Conservation (phyloP, 2,888 invertebrate species). For the Malthinus seriepunctatus region DNA sequence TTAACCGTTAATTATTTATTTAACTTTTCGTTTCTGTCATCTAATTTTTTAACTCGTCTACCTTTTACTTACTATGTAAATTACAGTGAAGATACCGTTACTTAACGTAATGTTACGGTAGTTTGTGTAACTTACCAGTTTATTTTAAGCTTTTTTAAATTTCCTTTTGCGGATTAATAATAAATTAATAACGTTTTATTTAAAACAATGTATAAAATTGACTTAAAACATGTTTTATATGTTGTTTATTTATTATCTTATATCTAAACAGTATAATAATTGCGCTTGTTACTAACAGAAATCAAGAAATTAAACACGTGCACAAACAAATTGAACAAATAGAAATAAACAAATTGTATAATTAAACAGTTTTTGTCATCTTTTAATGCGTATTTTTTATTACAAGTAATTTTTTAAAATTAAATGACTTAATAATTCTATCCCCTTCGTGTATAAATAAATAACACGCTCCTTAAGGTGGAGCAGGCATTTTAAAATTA, state of each 20-base stretch:
- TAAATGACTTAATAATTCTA: too few relatives aligned
- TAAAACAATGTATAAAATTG: too few relatives aligned
- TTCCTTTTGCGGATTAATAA: neutral
- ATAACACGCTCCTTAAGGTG: too few relatives aligned
- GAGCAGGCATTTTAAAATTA: too few relatives aligned
- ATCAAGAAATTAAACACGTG: slow-evolving; percentile 1
- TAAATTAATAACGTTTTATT: too few relatives aligned
- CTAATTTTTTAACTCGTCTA: slow-evolving; percentile 2
- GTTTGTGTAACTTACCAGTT: slow-evolving; percentile 6
- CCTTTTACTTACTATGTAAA: slow-evolving; percentile 4
- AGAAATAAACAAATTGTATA: too few relatives aligned
- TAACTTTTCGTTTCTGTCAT: neutral
- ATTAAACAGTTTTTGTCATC: too few relatives aligned
- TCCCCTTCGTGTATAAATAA: too few relatives aligned
- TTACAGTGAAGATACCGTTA: slow-evolving; percentile 2
- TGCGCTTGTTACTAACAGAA: neutral
- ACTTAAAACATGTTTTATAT: neutral
- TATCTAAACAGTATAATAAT: slow-evolving; percentile 3
- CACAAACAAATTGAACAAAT: slow-evolving; percentile 3
- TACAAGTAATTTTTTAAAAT: too few relatives aligned
- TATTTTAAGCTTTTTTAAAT: slow-evolving; percentile 1
- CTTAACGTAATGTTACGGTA: slow-evolving; percentile 7
- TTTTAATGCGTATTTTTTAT: too few relatives aligned
- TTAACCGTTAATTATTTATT: neutral
- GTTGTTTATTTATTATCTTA: slow-evolving; percentile 5